Base-by-base conservation (phyloP, 1,140 invertebrate genomes). In the Cyrtorhinus lividipennis region DNA sequence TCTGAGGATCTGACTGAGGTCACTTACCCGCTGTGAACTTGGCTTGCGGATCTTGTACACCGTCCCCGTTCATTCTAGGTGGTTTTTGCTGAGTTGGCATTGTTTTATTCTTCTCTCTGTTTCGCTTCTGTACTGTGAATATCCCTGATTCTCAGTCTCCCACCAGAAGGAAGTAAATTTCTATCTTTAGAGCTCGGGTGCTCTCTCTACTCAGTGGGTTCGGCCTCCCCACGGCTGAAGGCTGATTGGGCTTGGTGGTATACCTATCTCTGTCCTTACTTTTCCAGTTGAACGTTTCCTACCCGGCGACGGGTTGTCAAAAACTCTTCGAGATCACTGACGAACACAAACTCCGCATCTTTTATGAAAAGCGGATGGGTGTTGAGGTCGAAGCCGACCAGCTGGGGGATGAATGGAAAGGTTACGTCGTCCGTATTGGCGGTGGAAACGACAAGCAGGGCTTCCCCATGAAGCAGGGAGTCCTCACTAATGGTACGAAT, bases 371-470 rank as follows among this genome's bases (percentile, higher is more conserved):
- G 76, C 90, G 95, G 71, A 98, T 99, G 86, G 92, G 95, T 59
- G 85, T 92, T 68, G 92, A 98, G 78, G 88, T 99, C 1, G 86
- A 92, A 71, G 94, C 88, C 64, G 95, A 98, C 74, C 78, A 83
- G 66, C 78, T 99, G 61, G 96, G 96, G 53, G 92, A 97, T 77
- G 96, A 99, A 81, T 99, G 96, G 96, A 98, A 96, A 79, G 95
- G 95, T 58, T 99, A 99, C 71, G 83, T 98, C 58, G 81, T 99
- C 13, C 85, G 92, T 65, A 87, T 99, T 66, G 83, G 92, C 70
- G 96, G 96, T 69, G 96, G 96, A 69, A 99, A 99, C 75, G 97
- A 99, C 79, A 99, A 99, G 77, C 95, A 99, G 80, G 97, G 97
- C 63, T 99, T 99, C 75, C 96, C 96, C 25, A 99, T 99, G 97